phyloP scores from a whole-genome alignment of 2,888 invertebrate genomes.

The Drosophila peninsularis region DNA sequence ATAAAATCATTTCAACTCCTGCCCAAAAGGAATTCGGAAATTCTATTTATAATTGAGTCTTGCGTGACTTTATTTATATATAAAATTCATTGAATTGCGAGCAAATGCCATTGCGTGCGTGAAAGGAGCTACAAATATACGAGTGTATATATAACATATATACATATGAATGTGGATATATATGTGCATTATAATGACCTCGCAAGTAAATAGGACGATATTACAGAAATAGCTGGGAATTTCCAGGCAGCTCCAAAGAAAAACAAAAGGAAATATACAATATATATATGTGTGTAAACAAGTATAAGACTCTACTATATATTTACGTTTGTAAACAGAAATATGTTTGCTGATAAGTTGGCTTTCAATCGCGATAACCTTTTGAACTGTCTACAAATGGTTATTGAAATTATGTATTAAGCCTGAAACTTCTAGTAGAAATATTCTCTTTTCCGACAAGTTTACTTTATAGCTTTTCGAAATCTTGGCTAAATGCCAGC shows the following conservation, averaged over 20 bases:
- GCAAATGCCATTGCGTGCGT: conserved; percentile 35
- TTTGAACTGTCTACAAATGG: conserved; percentile 10
- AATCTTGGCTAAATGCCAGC: conserved; percentile 42
- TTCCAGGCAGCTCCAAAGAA: conserved; percentile 42
- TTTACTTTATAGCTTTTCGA: conserved; percentile 32
- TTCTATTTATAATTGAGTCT: conserved; percentile 43
- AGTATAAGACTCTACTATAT: neutral
- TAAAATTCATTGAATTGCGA: conserved; percentile 2
- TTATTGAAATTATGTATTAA: conserved; percentile 6
- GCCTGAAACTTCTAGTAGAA: neutral
- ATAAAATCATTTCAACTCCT: neutral
- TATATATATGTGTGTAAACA: neutral
- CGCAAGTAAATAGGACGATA: conserved; percentile 23
- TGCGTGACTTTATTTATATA: conserved; percentile 54
- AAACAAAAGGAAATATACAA: neutral
- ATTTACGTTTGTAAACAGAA: neutral
- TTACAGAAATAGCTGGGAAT: conserved; percentile 61
- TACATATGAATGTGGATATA: neutral
- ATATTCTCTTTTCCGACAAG: conserved; percentile 14
- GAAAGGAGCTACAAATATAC: conserved; percentile 13
- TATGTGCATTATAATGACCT: conserved; percentile 17
- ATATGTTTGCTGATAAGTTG: conserved; percentile 20
- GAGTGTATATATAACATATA: neutral
- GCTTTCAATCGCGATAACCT: conserved; percentile 20
- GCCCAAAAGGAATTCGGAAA: conserved; percentile 1